phyloP scores from a whole-genome alignment of 2,888 invertebrate species.

The Entomobrya multifasciata region DNA sequence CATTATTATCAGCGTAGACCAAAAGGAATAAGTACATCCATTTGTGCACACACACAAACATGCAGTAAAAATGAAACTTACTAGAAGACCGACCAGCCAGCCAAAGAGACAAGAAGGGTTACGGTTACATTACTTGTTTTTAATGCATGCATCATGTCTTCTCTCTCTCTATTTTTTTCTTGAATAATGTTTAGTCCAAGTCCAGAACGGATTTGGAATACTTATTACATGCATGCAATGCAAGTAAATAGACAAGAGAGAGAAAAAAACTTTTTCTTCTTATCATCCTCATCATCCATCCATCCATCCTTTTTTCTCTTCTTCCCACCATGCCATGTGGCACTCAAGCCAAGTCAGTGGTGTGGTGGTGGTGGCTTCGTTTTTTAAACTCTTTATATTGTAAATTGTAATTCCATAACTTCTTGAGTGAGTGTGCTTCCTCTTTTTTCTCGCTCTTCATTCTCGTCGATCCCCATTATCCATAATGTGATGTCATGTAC shows the following conservation, averaged over 20 bases:
- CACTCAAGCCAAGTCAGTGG: not conserved
- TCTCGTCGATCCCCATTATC: not conserved
- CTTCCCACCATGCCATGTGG: constrained; percentile 63
- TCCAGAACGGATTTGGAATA: too few relatives aligned
- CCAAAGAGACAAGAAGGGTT: constrained; percentile 20
- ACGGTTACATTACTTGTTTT: constrained; percentile 54
- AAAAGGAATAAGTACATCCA: not conserved
- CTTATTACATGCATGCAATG: not conserved
- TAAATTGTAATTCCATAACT: constrained; percentile 54
- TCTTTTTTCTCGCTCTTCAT: not conserved
- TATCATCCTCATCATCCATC: constrained; percentile 38
- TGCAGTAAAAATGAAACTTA: constrained; percentile 17
- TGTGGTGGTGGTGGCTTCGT: constrained; percentile 30
- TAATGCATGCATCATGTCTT: constrained; percentile 8
- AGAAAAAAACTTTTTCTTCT: constrained; percentile 31
- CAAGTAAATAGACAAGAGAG: not conserved
- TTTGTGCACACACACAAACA: too few relatives aligned
- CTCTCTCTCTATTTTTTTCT: constrained; percentile 6
- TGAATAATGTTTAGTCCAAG: constrained; percentile 17
- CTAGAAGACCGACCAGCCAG: not conserved
- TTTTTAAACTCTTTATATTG: constrained; percentile 13
- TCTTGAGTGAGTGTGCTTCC: constrained; percentile 49
- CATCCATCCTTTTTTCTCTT: constrained; percentile 47
- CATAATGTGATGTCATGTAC: not conserved
- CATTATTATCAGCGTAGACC: not conserved